A percentile compares a stretch with the other conserved stretches of the same genome.
Conservation (phyloP, 2,797 vertebrate genomes). For the Coracias cyanogaster region DNA sequence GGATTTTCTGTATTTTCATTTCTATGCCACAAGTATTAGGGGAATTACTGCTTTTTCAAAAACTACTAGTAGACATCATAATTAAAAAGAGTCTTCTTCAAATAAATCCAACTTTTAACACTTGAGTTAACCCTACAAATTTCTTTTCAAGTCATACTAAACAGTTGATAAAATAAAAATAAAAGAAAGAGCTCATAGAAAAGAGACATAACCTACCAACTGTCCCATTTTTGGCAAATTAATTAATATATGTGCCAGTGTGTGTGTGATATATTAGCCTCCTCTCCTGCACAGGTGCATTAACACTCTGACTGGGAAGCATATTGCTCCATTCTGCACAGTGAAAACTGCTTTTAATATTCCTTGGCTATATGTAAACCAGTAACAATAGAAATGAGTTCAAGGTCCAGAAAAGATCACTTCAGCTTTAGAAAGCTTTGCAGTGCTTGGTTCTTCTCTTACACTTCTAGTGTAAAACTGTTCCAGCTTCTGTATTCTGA, state of each 20-base stretch:
- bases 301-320: background rate
- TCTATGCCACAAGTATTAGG: background rate
- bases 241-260: background rate
- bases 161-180: background rate
- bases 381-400: background rate
- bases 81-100: background rate
- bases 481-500: background rate
- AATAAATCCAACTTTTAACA: background rate
- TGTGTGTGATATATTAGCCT: background rate
- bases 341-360: background rate
- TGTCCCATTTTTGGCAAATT: background rate
- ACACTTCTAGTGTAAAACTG: background rate
- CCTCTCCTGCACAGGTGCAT: background rate
- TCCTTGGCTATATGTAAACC: background rate
- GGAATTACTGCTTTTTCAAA: background rate
- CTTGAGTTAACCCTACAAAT: background rate
- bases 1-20: conserved; percentile 19
- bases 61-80: background rate
- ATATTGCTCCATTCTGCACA: background rate
- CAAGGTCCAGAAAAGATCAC: background rate
- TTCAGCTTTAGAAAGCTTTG: background rate
- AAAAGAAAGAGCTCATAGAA: background rate
- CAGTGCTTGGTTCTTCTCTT: background rate
- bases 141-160: background rate
- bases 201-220: background rate